Base-by-base conservation (phyloP, 2,113 vertebrate species). In the Colossoma macropomum region DNA sequence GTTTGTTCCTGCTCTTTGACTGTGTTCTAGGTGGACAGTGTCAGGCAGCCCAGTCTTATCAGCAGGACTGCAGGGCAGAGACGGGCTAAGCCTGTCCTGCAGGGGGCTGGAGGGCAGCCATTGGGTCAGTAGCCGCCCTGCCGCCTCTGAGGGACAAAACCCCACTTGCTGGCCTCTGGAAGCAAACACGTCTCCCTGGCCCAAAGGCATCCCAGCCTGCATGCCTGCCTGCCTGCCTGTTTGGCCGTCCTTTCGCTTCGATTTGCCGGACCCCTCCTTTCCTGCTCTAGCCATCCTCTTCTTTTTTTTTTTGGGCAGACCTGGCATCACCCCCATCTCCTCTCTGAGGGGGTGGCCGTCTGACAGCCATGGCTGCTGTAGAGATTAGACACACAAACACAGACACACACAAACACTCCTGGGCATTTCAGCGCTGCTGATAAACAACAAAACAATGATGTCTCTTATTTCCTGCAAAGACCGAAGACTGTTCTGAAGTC, bases 41-140 rank as follows among this genome's bases (percentile, higher is more conserved):
- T 79, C 70, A 83, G 77, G 56, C 41, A 77, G 72, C 79, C 77
- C 21, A 69, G 75, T 85, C 80, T 77, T 82, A 82, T 77, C 41
- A 76, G 65, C 65, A 27, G 48, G 77, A 25, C 77, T 38, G 30
- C 77, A 78, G 71, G 71, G 66, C 54, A 75, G 79, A 32, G 27
- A 17, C 32, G 32, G 62, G 30, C 68, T 74, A 50, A 83, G 62
- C 84, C 76, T 27, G 27, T 45, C 52, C 62, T 32, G 38, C 28
- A 81, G 70, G 25, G 69, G 71, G 25, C 56, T 45, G 38, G 15
- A 56, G 79, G 62, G 32, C 13, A 77, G 84, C 52, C 69, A 65
- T 21, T n/a, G 70, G 82, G 71, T 80, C 63, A 50, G 28, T 32
- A 23, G 15, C 34, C 2, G n/a, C 45, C 63, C 50, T 56, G 38